Conservation (phyloP, 2,888 invertebrate genomes). For the Pachydiplax longipennis region DNA sequence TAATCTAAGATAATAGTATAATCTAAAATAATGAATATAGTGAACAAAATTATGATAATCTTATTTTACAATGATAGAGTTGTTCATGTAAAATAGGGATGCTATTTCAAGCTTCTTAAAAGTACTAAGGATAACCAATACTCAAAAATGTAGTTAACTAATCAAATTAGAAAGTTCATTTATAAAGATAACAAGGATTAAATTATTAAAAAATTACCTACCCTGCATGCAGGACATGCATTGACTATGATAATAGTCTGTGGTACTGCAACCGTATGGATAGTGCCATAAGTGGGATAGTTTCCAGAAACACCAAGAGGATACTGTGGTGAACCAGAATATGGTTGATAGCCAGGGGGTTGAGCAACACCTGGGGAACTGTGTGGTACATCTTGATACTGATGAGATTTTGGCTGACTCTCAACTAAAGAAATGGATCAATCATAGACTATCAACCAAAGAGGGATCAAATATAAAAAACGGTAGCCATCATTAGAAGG, state of each 20-base stretch:
- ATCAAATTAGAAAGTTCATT: too few relatives aligned
- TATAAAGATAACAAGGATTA: too few relatives aligned
- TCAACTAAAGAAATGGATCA: neutral
- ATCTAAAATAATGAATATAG: too few relatives aligned
- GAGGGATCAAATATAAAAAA: neutral
- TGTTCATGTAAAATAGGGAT: too few relatives aligned
- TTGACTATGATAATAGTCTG: slow-evolving; percentile 84
- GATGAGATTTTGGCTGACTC: neutral
- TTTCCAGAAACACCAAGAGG: slow-evolving; percentile 49
- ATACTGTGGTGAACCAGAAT: slow-evolving; percentile 53
- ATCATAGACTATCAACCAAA: neutral
- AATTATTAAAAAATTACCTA: slow-evolving; percentile 55
- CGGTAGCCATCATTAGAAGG: neutral
- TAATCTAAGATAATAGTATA: too few relatives aligned
- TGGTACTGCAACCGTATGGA: slow-evolving; percentile 67
- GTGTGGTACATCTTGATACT: neutral
- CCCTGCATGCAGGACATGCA: slow-evolving; percentile 87
- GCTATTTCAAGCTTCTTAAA: too few relatives aligned
- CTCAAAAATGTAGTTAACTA: too few relatives aligned
- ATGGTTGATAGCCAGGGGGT: slow-evolving; percentile 67
- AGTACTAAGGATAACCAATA: too few relatives aligned
- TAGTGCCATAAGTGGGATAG: slow-evolving; percentile 66
- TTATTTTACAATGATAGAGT: too few relatives aligned
- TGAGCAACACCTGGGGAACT: slow-evolving; percentile 53
- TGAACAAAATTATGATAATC: too few relatives aligned